Evolutionary conservation across 2,113 vertebrate species (phyloP), one percentile per base, ranked within the genome.

Genomic region (Marmota flaviventris): DNA sequence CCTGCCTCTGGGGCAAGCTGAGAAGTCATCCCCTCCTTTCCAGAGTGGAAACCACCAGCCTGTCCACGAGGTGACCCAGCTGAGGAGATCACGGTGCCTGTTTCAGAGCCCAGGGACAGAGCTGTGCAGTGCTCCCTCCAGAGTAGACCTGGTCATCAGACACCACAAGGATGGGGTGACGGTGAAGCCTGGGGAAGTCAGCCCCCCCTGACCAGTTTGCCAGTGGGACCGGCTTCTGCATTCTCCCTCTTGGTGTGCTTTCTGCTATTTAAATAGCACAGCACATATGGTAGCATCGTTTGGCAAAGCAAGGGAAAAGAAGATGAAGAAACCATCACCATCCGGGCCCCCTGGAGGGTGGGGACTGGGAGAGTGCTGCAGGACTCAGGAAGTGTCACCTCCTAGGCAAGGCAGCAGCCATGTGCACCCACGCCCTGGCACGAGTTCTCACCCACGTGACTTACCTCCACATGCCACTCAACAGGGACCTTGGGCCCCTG

Each of bases 251-350:
- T 95, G 93, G 96, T 97, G 97, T 98, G 97, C 97, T 98, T 97
- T 96, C 98, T 98, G 98, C 97, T 98, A 67, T 97, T 98, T 98
- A 98, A 98, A 98, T 98, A 98, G 98, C 98, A 98, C 97, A 95
- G 97, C 97, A 97, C 97, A 96, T 97, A 98, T 97, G 97, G 97
- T 95, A 91, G 93, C 97, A 96, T 98, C 98, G 87, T 98, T 98
- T 98, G 97, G 96, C 95, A 97, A 97, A 98, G 95, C 83, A 89
- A 96, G 92, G 90, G 94, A 94, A 94, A 97, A 97, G 96, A 97
- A 98, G 93, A 97, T 95, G 93, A 97, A 98, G 94, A 97, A 97
- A 97, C 89, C 88, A 96, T 97, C 94, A 95, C 87, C 87, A 82
- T 67, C 34, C 24, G 4, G 32, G 92, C 84, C 96, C 86, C 95